Conservation (phyloP, 2,888 invertebrate genomes). For the Penaeus monodon region DNA sequence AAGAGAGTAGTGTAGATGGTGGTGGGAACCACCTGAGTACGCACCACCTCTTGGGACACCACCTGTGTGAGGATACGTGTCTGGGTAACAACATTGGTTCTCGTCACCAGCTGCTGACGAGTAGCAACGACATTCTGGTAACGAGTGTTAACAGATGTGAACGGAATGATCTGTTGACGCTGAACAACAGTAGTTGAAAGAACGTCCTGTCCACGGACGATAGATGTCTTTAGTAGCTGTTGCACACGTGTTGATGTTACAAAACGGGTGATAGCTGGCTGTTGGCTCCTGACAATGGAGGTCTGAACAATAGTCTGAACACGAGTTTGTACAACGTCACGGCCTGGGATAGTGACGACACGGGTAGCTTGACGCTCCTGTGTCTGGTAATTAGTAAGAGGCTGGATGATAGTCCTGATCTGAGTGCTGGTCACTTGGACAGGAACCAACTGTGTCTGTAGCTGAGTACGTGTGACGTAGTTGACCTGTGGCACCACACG, state of each 20-base stretch:
- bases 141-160: conserved; percentile 49
- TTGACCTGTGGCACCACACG: conserved; percentile 58
- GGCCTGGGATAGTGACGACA: conserved; percentile 8
- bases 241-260: conserved; percentile 18
- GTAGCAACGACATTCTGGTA: conserved; percentile 53
- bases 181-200: conserved; percentile 23
- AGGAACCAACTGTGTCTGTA: conserved; percentile 59
- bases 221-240: no score
- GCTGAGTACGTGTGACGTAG: conserved; percentile 57
- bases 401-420: conserved; percentile 39
- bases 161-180: conserved; percentile 56
- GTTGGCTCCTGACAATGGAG: conserved; percentile 9
- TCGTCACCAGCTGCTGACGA: conserved; percentile 46
- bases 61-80: conserved; percentile 47
- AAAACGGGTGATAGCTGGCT: conserved; percentile 10
- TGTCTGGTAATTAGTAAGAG: background rate
- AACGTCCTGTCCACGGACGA: no score
- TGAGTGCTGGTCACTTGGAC: conserved; percentile 53
- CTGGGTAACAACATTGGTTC: conserved; percentile 56
- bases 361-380: background rate
- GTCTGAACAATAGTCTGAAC: conserved; percentile 9
- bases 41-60: conserved; percentile 55
- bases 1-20: conserved; percentile 54
- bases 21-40: conserved; percentile 51
- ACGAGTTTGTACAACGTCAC: conserved; percentile 12